Base-by-base conservation (phyloP, 2,888 invertebrate species). In the Cephus runcator region DNA sequence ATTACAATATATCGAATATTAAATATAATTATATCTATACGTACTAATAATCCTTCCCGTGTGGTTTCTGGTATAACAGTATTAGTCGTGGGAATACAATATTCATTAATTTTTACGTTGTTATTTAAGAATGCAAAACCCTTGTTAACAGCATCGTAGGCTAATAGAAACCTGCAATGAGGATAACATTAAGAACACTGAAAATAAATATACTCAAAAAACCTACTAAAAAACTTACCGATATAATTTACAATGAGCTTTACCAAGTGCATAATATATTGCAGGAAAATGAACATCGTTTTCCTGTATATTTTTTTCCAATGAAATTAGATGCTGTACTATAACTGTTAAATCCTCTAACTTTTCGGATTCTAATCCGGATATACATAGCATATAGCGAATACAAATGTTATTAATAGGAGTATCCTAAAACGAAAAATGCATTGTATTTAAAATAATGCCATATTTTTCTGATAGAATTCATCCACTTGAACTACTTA, bases 41-140 rank as follows among this genome's bases (percentile, higher is more conserved):
- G 56, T 76, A 88, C 87, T 79, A 75, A 69, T 34, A 83, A 83
- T 71, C 82, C 78, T 12, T 82, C 75, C 76, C 71, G 81, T 3
- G 79, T 81, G 34, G 86, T 85, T 75, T 86, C 84, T 11, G 69
- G 23, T 34, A 88, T 83, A n/a, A 79, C 11, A 12, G 75, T 79
- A 34, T 83, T 77, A 1, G 86, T 87, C 33, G 81, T 85, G 35
- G 89, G 89, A 74, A 89, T 82, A 68, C 76, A 84, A 74, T 82
- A 83, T 34, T 74, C 68, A 35, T 80, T 69, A 15, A 85, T 76
- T 12, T 69, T n/a, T 15, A 9, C 31, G 3, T 76, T 36, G 30
- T 71, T 69, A 15, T 84, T 83, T 30, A 85, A 79, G 31, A 84
- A 35, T 0, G 78, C 31, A 31, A 85, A 76, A 12, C 84, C 86